phyloP scores from a whole-genome alignment of 2,113 vertebrate genomes.

The Pontoporia blainvillei region DNA sequence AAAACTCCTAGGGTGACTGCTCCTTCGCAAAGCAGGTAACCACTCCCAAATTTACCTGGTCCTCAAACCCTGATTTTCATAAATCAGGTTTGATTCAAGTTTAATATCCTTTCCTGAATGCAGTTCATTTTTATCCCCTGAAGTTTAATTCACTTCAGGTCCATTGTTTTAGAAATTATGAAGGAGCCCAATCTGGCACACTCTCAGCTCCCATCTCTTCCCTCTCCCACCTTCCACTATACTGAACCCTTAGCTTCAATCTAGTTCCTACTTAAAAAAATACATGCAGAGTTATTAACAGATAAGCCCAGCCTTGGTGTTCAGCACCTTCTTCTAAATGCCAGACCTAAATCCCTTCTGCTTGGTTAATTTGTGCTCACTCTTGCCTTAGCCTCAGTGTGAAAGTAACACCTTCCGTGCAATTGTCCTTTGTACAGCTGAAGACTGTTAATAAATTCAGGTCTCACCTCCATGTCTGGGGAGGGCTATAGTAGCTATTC shows the following conservation, averaged over 20 bases:
- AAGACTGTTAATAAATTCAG: conserved; percentile 77
- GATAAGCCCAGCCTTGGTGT: not conserved
- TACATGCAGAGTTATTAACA: not conserved
- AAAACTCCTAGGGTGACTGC: not conserved
- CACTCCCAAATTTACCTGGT: not conserved
- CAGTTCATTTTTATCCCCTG: not conserved
- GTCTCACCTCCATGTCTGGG: conserved; percentile 68
- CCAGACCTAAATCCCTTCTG: conserved; percentile 42
- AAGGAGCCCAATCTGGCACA: not conserved
- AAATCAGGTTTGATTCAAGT: not conserved
- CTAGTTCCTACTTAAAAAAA: not conserved
- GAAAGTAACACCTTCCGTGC: conserved; percentile 59
- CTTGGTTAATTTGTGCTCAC: conserved; percentile 46
- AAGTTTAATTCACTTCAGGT: conserved; percentile 7
- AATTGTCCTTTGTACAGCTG: conserved; percentile 59
- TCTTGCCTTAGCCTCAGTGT: conserved; percentile 53
- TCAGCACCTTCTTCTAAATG: conserved; percentile 24
- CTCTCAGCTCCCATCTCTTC: not conserved
- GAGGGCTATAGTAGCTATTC: conserved; percentile 55
- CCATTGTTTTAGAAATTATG: not conserved
- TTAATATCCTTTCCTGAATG: not conserved
- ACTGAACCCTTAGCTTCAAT: not conserved
- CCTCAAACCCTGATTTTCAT: not conserved
- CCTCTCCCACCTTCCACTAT: not conserved
- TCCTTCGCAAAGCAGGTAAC: not conserved